Conservation (phyloP, 2,797 vertebrate genomes). For the Mormyrops attenuatus region DNA sequence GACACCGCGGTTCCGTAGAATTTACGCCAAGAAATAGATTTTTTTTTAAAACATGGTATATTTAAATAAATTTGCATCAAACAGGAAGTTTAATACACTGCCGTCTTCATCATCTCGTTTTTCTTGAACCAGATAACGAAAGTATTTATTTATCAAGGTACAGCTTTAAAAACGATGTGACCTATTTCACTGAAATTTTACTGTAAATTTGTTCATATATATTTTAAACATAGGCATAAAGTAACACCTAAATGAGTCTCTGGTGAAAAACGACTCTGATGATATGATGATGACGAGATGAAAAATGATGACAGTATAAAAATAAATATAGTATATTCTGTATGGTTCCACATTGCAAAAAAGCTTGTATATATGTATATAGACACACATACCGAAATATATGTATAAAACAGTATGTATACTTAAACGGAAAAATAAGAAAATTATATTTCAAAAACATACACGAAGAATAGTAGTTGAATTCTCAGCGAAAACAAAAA, state of each 20-base stretch:
- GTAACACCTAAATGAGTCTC: background rate
- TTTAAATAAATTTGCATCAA: background rate
- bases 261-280: background rate
- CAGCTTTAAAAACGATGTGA: background rate
- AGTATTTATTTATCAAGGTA: background rate
- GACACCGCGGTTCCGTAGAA: slow-evolving; percentile 17
- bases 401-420: background rate
- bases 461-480: slow-evolving; percentile 6
- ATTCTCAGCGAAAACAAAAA: slow-evolving; percentile 1
- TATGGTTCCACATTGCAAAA: slow-evolving; percentile 20
- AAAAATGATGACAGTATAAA: slow-evolving; percentile 29
- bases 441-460: slow-evolving; percentile 14
- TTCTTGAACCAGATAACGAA: background rate
- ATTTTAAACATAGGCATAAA: background rate
- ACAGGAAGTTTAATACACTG: background rate
- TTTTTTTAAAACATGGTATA: slow-evolving; percentile 32
- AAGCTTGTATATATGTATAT: slow-evolving; percentile 28
- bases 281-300: background rate
- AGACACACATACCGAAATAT: slow-evolving; percentile 14
- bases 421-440: slow-evolving; percentile 16
- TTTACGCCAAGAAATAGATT: background rate
- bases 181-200: background rate
- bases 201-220: background rate
- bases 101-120: background rate
- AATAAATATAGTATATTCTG: slow-evolving; percentile 39